phyloP scores from a whole-genome alignment of 2,113 vertebrate species.

The Acanthisitta chloris region DNA sequence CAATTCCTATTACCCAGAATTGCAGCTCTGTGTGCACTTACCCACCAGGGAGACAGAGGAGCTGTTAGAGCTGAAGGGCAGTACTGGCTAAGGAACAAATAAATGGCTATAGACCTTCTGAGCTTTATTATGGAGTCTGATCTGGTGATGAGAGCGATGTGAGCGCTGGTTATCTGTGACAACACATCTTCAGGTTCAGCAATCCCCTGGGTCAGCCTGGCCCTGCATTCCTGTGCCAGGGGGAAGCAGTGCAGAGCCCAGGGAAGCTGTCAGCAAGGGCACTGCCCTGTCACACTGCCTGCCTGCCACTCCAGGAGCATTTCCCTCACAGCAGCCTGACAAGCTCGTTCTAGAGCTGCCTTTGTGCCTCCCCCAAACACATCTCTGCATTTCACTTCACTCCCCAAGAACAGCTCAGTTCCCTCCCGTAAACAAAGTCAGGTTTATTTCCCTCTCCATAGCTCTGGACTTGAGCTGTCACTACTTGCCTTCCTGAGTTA shows the following conservation, averaged over 20 bases:
- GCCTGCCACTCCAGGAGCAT: accelerated
- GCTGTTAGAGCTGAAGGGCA: background rate
- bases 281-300: background rate
- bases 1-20: accelerated
- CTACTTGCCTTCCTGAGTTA: background rate
- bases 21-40: background rate
- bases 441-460: background rate
- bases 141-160: background rate
- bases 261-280: background rate
- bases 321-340: background rate
- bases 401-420: background rate
- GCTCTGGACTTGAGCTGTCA: background rate
- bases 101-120: background rate
- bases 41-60: background rate
- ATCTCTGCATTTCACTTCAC: background rate
- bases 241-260: background rate
- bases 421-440: background rate
- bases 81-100: background rate
- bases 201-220: background rate
- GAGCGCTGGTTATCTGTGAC: background rate
- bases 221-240: background rate
- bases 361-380: background rate
- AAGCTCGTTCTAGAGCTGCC: background rate
- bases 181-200: background rate
- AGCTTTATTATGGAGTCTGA: background rate